These are phyloP conservation scores for Brachypodius melanocephalos DNA, from an alignment of 2,113 vertebrate species.

Conservation along the genomic window DNA sequence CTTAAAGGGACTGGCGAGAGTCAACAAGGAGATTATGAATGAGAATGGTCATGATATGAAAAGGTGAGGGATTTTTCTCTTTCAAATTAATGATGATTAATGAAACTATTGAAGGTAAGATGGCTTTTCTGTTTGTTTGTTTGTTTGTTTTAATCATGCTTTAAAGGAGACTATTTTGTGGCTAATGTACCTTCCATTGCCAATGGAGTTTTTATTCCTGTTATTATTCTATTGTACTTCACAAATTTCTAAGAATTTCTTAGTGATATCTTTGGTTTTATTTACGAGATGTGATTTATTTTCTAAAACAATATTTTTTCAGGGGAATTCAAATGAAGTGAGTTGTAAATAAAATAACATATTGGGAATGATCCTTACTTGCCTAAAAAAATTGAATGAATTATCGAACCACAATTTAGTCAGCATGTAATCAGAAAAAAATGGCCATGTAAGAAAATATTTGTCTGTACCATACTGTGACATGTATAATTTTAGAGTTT, in stretches of 20 bases:
- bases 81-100: neutral
- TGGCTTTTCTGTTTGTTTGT: neutral
- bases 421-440: neutral
- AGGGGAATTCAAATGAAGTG: neutral
- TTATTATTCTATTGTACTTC: neutral
- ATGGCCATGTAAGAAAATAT: neutral
- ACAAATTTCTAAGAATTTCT: neutral
- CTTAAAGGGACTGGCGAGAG: neutral
- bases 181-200: neutral
- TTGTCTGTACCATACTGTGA: neutral
- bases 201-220: neutral
- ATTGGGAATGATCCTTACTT: neutral
- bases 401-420: neutral
- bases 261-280: neutral
- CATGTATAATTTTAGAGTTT: neutral
- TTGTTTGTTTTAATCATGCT: neutral
- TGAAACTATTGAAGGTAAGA: neutral
- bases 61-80: neutral
- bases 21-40: neutral
- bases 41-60: neutral
- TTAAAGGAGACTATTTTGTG: neutral
- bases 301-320: neutral
- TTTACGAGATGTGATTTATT: neutral
- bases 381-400: neutral
- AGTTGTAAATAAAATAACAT: neutral